Evolutionary conservation across 1,140 invertebrate genomes (phyloP).

Genomic region (Sitobion miscanthi): DNA sequence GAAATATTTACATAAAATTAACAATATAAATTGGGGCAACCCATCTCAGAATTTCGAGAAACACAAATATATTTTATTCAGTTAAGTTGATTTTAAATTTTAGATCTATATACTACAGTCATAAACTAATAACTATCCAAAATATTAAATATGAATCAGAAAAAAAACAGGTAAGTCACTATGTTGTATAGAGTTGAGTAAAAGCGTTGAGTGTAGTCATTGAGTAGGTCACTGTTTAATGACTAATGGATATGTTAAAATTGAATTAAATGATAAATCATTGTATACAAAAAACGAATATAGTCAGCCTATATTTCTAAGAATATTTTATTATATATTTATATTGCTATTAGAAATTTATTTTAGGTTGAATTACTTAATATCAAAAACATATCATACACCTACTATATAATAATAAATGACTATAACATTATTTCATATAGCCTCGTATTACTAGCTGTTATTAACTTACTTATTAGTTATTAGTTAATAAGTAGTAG

Average conservation of each 20-base stretch:
- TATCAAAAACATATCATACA: not conserved
- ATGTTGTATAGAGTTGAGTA: not conserved
- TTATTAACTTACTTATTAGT: not conserved
- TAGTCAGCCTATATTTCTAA: not conserved
- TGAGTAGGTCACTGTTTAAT: not conserved
- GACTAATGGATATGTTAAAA: not conserved
- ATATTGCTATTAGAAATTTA: not conserved
- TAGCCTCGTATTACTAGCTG: not conserved
- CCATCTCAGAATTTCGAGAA: not conserved
- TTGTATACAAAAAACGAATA: not conserved
- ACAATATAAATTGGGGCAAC: not conserved
- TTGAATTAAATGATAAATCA: not conserved
- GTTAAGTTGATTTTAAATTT: not conserved
- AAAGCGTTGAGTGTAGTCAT: not conserved
- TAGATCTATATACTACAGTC: not conserved
- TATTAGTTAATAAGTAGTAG: too few relatives aligned
- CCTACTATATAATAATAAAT: not conserved
- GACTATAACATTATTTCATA: not conserved
- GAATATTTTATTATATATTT: not conserved
- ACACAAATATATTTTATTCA: not conserved
- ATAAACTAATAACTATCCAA: not conserved
- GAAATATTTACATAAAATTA: not conserved
- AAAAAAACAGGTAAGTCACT: not conserved
- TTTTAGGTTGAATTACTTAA: not conserved
- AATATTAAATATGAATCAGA: conserved; percentile 4